A percentile compares a stretch with the other conserved stretches of the same genome.
Conservation (phyloP, 2,797 vertebrate species). For the Esox lucius region DNA sequence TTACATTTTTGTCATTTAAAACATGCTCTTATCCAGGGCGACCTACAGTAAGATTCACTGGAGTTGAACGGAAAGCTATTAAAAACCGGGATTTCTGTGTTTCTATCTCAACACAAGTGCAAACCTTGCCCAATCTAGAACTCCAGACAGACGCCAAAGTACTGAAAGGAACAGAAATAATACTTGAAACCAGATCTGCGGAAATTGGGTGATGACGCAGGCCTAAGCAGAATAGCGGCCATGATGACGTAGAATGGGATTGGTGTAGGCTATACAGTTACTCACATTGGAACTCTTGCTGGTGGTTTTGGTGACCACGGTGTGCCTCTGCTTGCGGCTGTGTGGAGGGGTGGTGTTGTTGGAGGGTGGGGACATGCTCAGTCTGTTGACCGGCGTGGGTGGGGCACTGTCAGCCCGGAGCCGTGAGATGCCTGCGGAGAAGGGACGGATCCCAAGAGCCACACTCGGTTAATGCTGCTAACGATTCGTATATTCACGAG, state of each 20-base stretch:
- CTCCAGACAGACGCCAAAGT: background rate
- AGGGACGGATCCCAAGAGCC: background rate
- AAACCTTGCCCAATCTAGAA: background rate
- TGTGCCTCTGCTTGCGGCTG: slow-evolving; percentile 86
- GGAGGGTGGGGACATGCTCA: slow-evolving; percentile 90
- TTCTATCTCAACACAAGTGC: background rate
- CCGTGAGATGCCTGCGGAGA: slow-evolving; percentile 85
- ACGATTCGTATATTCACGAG: no score
- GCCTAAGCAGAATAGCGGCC: background rate
- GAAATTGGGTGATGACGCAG: background rate
- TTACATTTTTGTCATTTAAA: no score
- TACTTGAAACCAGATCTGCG: background rate
- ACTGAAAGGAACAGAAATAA: background rate
- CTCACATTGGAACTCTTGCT: slow-evolving; percentile 92
- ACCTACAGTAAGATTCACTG: no score
- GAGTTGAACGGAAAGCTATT: no score
- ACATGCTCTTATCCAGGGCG: no score
- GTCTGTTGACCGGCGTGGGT: slow-evolving; percentile 90
- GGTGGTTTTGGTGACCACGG: slow-evolving; percentile 88
- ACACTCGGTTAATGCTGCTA: no score
- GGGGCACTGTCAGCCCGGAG: slow-evolving; percentile 92
- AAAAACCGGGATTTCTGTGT: no score
- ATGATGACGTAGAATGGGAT: background rate
- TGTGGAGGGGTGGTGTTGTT: slow-evolving; percentile 92
- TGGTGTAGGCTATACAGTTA: background rate